These are phyloP conservation scores for Parambassis ranga DNA, from an alignment of 2,797 vertebrate species.

Conservation along the genomic window DNA sequence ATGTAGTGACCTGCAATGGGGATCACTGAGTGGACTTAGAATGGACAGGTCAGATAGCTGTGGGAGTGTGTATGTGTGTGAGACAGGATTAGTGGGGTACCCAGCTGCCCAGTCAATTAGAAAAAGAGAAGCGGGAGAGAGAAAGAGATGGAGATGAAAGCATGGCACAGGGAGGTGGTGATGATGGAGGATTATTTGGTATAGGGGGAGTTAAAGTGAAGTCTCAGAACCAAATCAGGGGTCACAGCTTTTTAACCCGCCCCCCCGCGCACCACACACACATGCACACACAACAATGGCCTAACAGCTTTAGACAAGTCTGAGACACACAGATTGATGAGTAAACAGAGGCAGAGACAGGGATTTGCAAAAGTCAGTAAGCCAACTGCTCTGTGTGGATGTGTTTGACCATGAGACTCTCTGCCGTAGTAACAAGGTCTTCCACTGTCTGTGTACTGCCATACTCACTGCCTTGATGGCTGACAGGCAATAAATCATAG, in stretches of 20 bases:
- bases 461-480: too few species aligned
- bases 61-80: constrained; percentile 21
- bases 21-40: constrained; percentile 46
- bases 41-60: constrained; percentile 61
- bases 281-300: background rate
- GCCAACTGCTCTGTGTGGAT: constrained; percentile 6
- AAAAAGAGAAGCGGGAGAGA: constrained; percentile 14
- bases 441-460: too few species aligned
- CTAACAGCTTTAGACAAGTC: constrained; percentile 14
- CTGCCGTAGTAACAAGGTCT: background rate
- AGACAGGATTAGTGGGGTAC: constrained; percentile 50
- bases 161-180: constrained; percentile 42
- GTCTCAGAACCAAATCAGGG: constrained; percentile 38
- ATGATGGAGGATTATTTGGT: constrained; percentile 63
- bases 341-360: constrained; percentile 13
- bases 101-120: constrained; percentile 56
- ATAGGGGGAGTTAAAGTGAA: constrained; percentile 37
- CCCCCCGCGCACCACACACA: background rate
- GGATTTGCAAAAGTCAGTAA: constrained; percentile 41
- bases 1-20: constrained; percentile 64
- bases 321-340: constrained; percentile 21
- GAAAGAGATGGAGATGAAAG: constrained; percentile 63
- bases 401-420: background rate
- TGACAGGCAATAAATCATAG: too few species aligned
- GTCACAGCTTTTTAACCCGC: constrained; percentile 49